Conservation (phyloP, 1,140 invertebrate genomes). For the Pissodes strobi region DNA sequence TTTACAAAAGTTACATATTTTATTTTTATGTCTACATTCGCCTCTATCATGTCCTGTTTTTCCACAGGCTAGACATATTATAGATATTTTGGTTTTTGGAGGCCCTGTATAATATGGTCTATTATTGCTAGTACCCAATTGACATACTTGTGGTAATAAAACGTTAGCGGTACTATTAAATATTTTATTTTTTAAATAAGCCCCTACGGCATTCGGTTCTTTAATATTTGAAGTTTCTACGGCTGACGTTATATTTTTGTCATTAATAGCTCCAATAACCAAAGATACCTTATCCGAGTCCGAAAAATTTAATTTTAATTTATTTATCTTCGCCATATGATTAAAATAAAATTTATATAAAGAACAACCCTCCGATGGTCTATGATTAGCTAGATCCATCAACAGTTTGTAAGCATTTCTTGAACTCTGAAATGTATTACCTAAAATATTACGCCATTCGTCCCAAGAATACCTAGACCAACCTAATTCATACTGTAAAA, state of each 20-base stretch:
- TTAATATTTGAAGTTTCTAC: no score
- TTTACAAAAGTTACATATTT: neutral
- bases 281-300: conserved; percentile 9
- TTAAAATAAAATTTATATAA: conserved; percentile 8
- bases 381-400: conserved; percentile 4
- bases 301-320: no score
- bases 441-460: conserved; percentile 5
- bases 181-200: conserved; percentile 21
- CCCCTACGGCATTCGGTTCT: neutral
- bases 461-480: neutral
- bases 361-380: no score
- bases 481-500: neutral
- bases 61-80: neutral
- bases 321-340: conserved; percentile 4
- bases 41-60: neutral
- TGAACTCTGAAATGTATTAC: conserved; percentile 11
- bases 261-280: conserved; percentile 10
- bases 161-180: neutral
- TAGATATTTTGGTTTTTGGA: neutral
- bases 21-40: no score
- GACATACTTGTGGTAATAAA: neutral
- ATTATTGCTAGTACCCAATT: no score
- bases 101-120: neutral
- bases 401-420: conserved; percentile 3
- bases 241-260: no score